Percentiles rank a stretch among this genome's conserved stretches.
These are phyloP conservation scores for Glaucomys volans DNA, from an alignment of 2,113 vertebrate genomes.

Conservation along the genomic window DNA sequence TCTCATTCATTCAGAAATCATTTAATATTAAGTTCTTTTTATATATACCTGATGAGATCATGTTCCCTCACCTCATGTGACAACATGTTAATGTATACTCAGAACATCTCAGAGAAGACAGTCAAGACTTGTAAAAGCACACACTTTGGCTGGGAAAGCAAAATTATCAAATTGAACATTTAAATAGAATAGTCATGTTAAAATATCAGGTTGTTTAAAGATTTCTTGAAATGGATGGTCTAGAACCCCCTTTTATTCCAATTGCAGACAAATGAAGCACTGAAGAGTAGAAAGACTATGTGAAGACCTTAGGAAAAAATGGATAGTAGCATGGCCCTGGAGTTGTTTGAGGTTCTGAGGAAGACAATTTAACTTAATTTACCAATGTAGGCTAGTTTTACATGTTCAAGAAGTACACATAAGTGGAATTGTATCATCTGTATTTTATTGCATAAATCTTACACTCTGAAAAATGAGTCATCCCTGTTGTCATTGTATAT, in stretches of 20 bases:
- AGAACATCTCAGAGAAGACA: not conserved
- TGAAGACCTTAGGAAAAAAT: slow-evolving; percentile 30
- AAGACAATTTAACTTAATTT: slow-evolving; percentile 12
- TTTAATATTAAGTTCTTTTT: not conserved
- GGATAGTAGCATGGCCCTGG: not conserved
- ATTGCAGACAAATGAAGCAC: slow-evolving; percentile 11
- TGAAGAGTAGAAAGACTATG: not conserved
- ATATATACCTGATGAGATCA: not conserved
- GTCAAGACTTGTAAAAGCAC: not conserved
- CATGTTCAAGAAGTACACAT: not conserved
- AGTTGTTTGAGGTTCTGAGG: not conserved
- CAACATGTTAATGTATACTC: not conserved
- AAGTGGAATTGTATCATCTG: not conserved
- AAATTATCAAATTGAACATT: not conserved
- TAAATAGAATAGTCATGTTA: not conserved
- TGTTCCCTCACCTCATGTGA: not conserved
- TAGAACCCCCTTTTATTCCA: slow-evolving; percentile 14
- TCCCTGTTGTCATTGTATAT: not conserved
- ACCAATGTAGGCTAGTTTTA: not conserved
- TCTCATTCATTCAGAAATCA: not conserved
- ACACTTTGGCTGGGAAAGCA: not conserved
- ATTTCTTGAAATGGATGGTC: slow-evolving; percentile 13
- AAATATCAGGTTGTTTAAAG: not conserved
- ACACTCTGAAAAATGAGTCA: slow-evolving; percentile 22
- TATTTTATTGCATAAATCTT: not conserved